A percentile compares a stretch with the other conserved stretches of the same genome.
Conservation (phyloP, 2,113 vertebrate genomes). For the Aleadryas rufinucha region DNA sequence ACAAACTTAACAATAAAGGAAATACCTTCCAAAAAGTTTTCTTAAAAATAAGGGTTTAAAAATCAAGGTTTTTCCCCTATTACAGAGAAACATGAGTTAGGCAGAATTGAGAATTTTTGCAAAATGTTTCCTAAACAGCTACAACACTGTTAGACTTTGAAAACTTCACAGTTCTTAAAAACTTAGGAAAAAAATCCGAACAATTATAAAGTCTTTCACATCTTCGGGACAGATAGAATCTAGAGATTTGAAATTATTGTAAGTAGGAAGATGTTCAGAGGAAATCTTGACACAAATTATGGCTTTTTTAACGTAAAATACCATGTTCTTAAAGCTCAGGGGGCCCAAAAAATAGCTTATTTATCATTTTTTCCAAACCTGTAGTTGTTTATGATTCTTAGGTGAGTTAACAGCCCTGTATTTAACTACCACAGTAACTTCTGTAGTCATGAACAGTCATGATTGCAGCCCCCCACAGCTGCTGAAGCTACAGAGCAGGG, state of each 20-base stretch:
- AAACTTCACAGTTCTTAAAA: background rate
- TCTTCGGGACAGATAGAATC: background rate
- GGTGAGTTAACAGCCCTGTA: background rate
- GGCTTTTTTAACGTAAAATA: background rate
- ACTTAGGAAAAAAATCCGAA: background rate
- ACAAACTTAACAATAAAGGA: background rate
- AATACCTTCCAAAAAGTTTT: background rate
- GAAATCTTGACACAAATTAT: background rate
- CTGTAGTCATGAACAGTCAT: accelerated
- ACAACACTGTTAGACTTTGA: background rate
- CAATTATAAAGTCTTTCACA: background rate
- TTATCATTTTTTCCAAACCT: background rate
- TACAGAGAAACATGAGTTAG: background rate
- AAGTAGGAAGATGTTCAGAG: background rate
- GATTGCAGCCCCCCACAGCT: background rate
- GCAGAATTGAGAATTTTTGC: background rate
- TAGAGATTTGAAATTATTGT: background rate
- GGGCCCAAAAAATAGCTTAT: background rate
- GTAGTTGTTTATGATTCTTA: background rate
- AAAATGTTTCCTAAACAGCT: background rate
- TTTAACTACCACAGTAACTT: background rate
- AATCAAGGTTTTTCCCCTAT: background rate
- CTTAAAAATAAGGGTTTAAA: background rate
- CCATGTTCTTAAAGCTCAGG: background rate
- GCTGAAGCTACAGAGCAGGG: background rate